Percentiles rank a stretch among this genome's conserved stretches.
phyloP scores from a whole-genome alignment of 2,797 vertebrate species.

The Apogon hyalosoma region DNA sequence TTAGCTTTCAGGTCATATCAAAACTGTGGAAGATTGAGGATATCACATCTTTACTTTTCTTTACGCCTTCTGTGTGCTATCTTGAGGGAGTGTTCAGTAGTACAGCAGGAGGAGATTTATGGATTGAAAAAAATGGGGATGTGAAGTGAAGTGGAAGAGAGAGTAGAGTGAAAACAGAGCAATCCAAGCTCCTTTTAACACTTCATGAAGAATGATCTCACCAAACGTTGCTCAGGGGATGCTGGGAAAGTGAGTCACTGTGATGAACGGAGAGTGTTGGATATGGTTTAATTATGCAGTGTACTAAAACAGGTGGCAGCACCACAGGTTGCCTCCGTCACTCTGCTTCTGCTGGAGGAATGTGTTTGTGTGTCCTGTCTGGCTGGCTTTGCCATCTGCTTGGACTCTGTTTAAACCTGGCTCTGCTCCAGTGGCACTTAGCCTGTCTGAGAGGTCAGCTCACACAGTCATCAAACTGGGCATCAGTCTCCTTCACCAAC shows the following conservation, averaged over 20 bases:
- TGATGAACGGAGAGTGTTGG: conserved; percentile 55
- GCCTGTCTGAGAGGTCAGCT: conserved; percentile 69
- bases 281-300: conserved; percentile 76
- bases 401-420: conserved; percentile 58
- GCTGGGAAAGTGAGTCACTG: conserved; percentile 73
- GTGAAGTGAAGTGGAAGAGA: conserved; percentile 32
- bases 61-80: not conserved
- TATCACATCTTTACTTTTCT: conserved; percentile 6
- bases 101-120: conserved; percentile 38
- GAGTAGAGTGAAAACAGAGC: conserved; percentile 17
- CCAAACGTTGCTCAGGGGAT: conserved; percentile 51
- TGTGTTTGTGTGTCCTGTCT: conserved; percentile 65
- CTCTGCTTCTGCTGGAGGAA: conserved; percentile 63
- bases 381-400: conserved; percentile 74
- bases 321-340: conserved; percentile 70
- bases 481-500: conserved; percentile 18
- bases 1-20: conserved; percentile 13
- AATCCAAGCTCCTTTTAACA: conserved; percentile 37
- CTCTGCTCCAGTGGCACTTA: conserved; percentile 69
- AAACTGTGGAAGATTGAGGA: conserved; percentile 23
- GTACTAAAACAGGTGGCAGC: conserved; percentile 78
- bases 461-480: conserved; percentile 33
- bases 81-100: conserved; percentile 12
- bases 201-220: conserved; percentile 46
- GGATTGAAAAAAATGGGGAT: conserved; percentile 14